These are phyloP conservation scores for Simalia tracyae DNA, from an alignment of 2,797 vertebrate genomes.

Conservation along the genomic window DNA sequence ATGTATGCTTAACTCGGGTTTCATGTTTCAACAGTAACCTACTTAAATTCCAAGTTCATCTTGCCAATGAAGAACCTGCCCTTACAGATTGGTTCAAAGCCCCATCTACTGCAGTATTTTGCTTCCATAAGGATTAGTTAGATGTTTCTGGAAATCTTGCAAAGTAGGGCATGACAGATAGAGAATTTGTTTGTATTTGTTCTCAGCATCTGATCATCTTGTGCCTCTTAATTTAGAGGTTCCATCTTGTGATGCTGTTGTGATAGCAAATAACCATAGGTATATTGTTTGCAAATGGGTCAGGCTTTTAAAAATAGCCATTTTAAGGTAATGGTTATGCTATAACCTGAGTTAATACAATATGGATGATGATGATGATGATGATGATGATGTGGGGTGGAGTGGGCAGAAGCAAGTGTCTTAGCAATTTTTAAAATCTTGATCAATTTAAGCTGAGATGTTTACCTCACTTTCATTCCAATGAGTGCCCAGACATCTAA, in stretches of 20 bases:
- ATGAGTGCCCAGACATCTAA: background rate
- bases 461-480: background rate
- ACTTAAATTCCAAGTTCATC: background rate
- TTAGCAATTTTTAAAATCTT: background rate
- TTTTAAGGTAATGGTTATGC: background rate
- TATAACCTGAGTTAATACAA: background rate
- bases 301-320: background rate
- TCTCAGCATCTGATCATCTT: background rate
- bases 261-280: background rate
- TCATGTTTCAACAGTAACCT: background rate
- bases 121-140: background rate
- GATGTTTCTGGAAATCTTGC: background rate
- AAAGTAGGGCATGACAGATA: background rate
- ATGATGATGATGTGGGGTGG: background rate
- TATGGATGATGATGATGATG: background rate
- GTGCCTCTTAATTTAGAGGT: background rate
- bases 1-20: background rate
- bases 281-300: background rate
- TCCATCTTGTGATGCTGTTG: background rate
- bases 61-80: background rate
- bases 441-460: background rate
- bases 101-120: background rate
- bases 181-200: background rate
- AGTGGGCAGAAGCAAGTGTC: background rate
- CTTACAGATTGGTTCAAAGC: background rate